These are phyloP conservation scores for Cisticola juncidis DNA, from an alignment of 2,113 vertebrate genomes.

Conservation along the genomic window DNA sequence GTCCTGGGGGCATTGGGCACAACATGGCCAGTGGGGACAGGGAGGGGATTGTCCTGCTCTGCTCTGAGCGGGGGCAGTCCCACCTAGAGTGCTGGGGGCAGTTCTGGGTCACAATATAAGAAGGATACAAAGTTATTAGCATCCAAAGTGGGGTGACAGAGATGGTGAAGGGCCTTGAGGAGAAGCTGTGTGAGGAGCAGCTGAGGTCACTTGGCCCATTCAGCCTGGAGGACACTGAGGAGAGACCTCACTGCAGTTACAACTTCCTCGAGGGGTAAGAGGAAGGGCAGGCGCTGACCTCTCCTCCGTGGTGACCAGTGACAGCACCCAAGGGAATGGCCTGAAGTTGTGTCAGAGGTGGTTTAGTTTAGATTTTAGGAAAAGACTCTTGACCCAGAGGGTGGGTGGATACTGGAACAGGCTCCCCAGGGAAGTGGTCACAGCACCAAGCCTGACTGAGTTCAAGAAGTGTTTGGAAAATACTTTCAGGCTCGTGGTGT, in stretches of 20 bases:
- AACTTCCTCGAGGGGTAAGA: fast-evolving
- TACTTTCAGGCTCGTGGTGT: background rate
- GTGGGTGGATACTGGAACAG: background rate
- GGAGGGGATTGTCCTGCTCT: background rate
- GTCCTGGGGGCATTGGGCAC: background rate
- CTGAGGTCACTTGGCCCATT: background rate
- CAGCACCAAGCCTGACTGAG: background rate
- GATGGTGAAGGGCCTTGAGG: background rate
- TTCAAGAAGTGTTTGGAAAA: background rate
- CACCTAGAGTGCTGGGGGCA: background rate
- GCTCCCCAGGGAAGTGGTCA: fast-evolving
- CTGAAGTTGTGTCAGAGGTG: background rate
- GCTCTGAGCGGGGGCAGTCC: fast-evolving
- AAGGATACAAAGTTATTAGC: background rate
- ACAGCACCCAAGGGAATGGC: fast-evolving
- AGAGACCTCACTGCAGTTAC: fast-evolving
- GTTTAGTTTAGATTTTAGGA: background rate
- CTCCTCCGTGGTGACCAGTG: background rate
- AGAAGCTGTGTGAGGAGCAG: fast-evolving
- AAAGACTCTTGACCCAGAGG: background rate
- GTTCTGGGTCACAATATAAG: fast-evolving
- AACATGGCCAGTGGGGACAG: fast-evolving
- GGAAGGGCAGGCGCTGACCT: background rate
- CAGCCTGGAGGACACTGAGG: background rate
- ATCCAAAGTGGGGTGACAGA: background rate